Conservation (phyloP, 2,888 invertebrate genomes). For the Pyrrhia umbra region DNA sequence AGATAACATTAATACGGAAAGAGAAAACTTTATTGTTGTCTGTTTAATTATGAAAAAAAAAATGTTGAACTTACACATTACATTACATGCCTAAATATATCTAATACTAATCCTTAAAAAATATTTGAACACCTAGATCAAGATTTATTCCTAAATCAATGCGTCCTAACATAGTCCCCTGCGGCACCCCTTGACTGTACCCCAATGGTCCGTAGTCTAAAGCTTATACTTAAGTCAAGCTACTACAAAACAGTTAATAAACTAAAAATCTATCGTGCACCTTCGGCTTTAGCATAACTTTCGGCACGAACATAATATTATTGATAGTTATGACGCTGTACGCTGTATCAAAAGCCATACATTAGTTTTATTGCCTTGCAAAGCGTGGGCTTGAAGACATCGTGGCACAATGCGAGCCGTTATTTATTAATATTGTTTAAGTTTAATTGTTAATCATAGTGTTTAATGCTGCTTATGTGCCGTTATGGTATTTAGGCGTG, state of each 20-base stretch:
- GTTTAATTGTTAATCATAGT: slow-evolving; percentile 57
- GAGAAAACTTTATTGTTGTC: too few relatives aligned
- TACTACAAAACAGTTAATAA: slow-evolving; percentile 32
- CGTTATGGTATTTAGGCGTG: slow-evolving; percentile 46
- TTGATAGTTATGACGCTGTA: slow-evolving; percentile 60
- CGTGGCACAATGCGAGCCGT: slow-evolving; percentile 48
- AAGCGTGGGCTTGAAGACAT: slow-evolving; percentile 58
- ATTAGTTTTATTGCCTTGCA: slow-evolving; percentile 60
- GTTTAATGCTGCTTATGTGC: slow-evolving; percentile 50
- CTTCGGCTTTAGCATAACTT: slow-evolving; percentile 54
- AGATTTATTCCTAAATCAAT: neutral
- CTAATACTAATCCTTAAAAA: too few relatives aligned
- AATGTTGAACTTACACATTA: too few relatives aligned
- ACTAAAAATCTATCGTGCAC: slow-evolving; percentile 36
- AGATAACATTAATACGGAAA: too few relatives aligned
- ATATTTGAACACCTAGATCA: neutral
- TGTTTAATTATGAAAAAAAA: too few relatives aligned
- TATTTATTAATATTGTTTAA: slow-evolving; percentile 62
- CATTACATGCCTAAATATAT: too few relatives aligned
- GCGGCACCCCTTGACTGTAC: neutral
- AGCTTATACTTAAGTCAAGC: slow-evolving; percentile 1
- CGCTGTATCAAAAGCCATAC: slow-evolving; percentile 55
- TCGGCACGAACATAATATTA: slow-evolving; percentile 55
- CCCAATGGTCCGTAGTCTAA: neutral
- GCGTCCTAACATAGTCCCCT: slow-evolving; percentile 7